Evolutionary conservation across 2,797 vertebrate genomes (phyloP).

Genomic region (Oreochromis grahami): DNA sequence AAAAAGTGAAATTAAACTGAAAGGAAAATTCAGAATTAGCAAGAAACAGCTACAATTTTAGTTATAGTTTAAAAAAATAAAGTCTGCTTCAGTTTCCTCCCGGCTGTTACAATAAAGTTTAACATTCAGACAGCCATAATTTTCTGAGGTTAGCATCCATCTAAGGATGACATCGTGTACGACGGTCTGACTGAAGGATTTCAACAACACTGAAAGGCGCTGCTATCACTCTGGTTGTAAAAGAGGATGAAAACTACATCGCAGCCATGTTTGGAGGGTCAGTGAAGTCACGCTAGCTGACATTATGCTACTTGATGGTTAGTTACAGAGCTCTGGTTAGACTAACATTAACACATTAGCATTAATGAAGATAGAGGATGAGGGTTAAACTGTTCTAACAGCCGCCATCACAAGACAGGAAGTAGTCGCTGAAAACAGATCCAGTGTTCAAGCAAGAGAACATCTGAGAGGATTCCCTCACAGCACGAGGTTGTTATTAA

Average conservation of each 20-base stretch:
- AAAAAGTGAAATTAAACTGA: not conserved
- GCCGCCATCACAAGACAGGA: not conserved
- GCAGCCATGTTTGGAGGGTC: not conserved
- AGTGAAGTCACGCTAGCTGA: not conserved
- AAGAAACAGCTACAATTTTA: not conserved
- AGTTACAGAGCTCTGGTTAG: not conserved
- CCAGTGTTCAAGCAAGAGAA: not conserved
- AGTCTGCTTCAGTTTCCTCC: not conserved
- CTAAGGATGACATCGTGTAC: not conserved
- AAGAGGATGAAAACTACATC: not conserved
- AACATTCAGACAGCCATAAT: not conserved
- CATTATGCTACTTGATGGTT: not conserved
- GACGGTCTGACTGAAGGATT: not conserved
- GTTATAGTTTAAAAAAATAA: not conserved
- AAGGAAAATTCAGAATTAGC: not conserved
- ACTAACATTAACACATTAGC: not conserved
- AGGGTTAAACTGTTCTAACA: not conserved
- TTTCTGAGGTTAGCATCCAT: not conserved
- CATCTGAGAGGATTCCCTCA: not conserved
- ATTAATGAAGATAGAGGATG: not conserved
- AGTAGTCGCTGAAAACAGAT: not conserved
- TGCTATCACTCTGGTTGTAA: not conserved
- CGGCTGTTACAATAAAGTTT: not conserved
- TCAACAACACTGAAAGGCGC: not conserved
- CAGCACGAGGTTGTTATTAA: not conserved